Evolutionary conservation across 2,113 vertebrate species (phyloP), one percentile per base, ranked within the genome.

Genomic region (Lucifuga dentata): DNA sequence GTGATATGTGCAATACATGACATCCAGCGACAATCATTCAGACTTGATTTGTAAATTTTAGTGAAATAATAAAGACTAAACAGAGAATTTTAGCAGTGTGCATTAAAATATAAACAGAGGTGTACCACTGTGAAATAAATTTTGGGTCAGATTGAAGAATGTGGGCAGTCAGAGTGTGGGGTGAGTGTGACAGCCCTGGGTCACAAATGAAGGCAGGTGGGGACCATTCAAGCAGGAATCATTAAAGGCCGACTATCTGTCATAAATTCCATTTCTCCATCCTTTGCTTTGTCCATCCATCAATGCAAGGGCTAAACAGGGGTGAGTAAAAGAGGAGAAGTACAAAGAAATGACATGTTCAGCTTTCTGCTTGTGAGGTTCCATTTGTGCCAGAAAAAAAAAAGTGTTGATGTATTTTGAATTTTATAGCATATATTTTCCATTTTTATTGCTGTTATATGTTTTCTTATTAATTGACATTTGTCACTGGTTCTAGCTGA

Each of bases 211-310:
- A 40, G 26, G 49, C 23, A 33, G 57, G 43, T 39, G 48, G 40
- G 24, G 15, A 33, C 11, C 33, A 23, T 62, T 19, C 8, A 21
- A 16, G 20, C 21, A 63, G 49, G 12, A 55, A 69, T 64, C 71
- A 57, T 73, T 53, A 65, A 56, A 60, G 46, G 29, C 32, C 9
- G 23, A 41, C 70, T 8, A 57, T 57, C 29, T 20, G n/a, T 73
- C 68, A 71, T 43, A 39, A 48, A 48, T 41, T 20, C n/a, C 11
- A 19, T 57, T 41, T 40, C 2, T 72, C 36, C 53, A 48, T 20
- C 36, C 3, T 3, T 12, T 5, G 7, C 15, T 56, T 12, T 13
- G 29, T 57, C 21, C 41, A 50, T 59, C 71, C 16, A 23, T 78
- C 51, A 62, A 3, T 3, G 20, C 5, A 3, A 2, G 15, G 0